These are phyloP conservation scores for Chrysina gloriosa DNA, from an alignment of 2,888 invertebrate species.

Conservation along the genomic window DNA sequence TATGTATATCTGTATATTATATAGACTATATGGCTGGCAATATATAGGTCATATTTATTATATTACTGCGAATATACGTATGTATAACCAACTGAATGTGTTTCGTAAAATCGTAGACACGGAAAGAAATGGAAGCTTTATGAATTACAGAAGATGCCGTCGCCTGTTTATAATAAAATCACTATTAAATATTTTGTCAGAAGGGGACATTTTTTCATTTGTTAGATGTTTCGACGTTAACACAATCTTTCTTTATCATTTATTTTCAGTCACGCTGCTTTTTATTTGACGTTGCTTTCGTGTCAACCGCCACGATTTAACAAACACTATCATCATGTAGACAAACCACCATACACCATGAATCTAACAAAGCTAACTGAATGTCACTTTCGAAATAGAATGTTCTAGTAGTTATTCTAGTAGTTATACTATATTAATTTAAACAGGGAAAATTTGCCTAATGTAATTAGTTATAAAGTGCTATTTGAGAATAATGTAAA, in stretches of 20 bases:
- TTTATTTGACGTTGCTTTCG: neutral
- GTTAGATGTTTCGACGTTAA: constrained; percentile 6
- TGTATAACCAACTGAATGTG: neutral
- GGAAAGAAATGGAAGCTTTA: neutral
- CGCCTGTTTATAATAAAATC: constrained; percentile 18
- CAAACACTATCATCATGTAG: too few species aligned
- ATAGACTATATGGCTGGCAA: neutral
- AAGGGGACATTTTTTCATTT: constrained; percentile 1
- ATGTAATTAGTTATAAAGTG: too few species aligned
- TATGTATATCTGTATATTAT: neutral
- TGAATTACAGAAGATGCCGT: constrained; percentile 7
- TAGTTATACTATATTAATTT: too few species aligned
- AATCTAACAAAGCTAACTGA: too few species aligned
- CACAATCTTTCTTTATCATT: constrained; percentile 2
- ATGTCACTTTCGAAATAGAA: too few species aligned
- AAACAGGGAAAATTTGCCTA: too few species aligned
- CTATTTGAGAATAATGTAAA: too few species aligned
- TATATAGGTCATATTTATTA: neutral
- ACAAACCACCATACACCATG: too few species aligned
- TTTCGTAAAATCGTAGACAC: neutral
- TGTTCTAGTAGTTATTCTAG: too few species aligned
- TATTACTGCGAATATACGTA: neutral
- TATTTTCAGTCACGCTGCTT: neutral
- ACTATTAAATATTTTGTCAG: constrained; percentile 28
- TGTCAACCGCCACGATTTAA: too few species aligned